A percentile compares a stretch with the other conserved stretches of the same genome.
These are phyloP conservation scores for Ephydatia muelleri DNA, from an alignment of 37 sponge, comb jelly and placozoan species.

Conservation along the genomic window DNA sequence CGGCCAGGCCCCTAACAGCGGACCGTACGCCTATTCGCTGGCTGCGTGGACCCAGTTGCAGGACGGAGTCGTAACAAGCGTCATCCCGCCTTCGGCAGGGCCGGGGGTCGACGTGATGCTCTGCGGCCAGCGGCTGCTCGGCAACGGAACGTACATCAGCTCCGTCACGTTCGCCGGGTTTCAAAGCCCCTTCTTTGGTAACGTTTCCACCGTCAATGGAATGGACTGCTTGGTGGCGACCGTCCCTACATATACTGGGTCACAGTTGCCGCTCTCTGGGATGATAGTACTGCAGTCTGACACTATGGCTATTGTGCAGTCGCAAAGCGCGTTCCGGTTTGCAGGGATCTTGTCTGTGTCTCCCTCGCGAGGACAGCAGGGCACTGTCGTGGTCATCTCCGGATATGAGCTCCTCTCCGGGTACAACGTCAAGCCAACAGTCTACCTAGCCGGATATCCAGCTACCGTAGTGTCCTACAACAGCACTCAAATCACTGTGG, in stretches of 20 bases:
- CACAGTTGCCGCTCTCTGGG: neutral
- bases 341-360: constrained; percentile 32
- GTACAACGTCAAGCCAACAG: constrained; percentile 11
- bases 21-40: constrained; percentile 30
- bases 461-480: constrained; percentile 23
- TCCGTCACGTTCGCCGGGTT: constrained; percentile 18
- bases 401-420: constrained; percentile 64
- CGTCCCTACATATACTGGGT: constrained; percentile 22
- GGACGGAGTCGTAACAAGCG: constrained; percentile 43
- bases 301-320: constrained; percentile 62
- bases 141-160: constrained; percentile 43
- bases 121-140: constrained; percentile 54
- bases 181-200: too few relatives aligned
- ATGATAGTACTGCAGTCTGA: constrained; percentile 21
- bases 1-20: constrained; percentile 15
- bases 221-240: constrained; percentile 33
- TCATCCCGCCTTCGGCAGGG: constrained; percentile 59
- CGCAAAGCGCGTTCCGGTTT: constrained; percentile 26
- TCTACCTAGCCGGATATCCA: constrained; percentile 29
- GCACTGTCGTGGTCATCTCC: constrained; percentile 67
- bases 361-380: constrained; percentile 60
- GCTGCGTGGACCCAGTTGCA: constrained; percentile 50
- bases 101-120: constrained; percentile 1
- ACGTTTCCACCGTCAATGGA: too few relatives aligned
- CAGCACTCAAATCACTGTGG: constrained; percentile 15